Base-by-base conservation (phyloP, 2,113 vertebrate genomes). In the Zeus faber region DNA sequence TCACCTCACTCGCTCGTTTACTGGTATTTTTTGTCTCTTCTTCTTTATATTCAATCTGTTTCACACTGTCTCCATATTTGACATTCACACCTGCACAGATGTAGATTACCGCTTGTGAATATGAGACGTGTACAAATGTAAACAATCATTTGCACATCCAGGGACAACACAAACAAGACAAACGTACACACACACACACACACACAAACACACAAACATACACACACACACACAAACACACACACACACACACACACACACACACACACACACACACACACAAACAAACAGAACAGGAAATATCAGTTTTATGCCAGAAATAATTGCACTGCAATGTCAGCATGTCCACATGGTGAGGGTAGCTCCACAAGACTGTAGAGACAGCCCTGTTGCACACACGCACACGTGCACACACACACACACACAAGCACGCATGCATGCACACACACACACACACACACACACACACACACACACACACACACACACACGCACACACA, bases 381-480 rank as follows among this genome's bases (percentile, higher is more conserved):
- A 69, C 82, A 88, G 64, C 73, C 65, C 61, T 46, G 41, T 41
- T 80, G 70, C 67, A 66, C n/a, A 48, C 43, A 56, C 47, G 27
- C 54, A 60, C 49, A 60, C 56, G 40, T 43, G 39, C 49, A 54
- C 46, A 44, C 39, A 40, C 21, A 55, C 24, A 41, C 21, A 52
- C 20, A 48, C 43, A 56, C 25, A 24, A 20, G 27, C 54, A 46
- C 37, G 48, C 35, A 61, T 29, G 49, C 35, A 27, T 16, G 29
- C 39, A 13, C n/a, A 6, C 54, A 50, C 51, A 67, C 26, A 56
- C 33, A 60, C 61, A 48, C 16, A 31, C 40, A 81, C 71, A 85
- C 72, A 54, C 85, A 88, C 90, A 90, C 85, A 90, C 88, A 91
- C 26, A 35, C 4, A 35, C 50, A 23, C 23, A 23, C 8, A 83